A percentile compares a stretch with the other conserved stretches of the same genome.
These are phyloP conservation scores for Carassius auratus DNA, from an alignment of 2,113 vertebrate species.

Conservation along the genomic window DNA sequence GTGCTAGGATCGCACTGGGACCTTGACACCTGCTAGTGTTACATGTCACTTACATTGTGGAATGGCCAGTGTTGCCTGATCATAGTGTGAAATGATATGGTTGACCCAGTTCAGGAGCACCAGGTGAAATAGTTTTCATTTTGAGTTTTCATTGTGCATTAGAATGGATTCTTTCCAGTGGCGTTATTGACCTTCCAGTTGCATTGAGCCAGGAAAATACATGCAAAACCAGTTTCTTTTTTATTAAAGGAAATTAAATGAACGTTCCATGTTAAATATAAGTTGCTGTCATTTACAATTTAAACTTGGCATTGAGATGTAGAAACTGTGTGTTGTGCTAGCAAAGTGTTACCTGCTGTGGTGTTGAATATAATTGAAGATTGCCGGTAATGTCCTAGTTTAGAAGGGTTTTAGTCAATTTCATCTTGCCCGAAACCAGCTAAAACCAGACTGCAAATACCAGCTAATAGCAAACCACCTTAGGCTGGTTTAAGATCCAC, in stretches of 20 bases:
- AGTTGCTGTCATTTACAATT: neutral
- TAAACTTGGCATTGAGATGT: neutral
- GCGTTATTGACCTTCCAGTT: neutral
- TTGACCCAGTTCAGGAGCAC: neutral
- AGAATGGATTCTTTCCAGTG: slow-evolving; percentile 8
- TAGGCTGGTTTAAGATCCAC: neutral
- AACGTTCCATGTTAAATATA: neutral
- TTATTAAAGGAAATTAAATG: neutral
- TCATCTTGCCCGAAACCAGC: neutral
- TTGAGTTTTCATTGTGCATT: neutral
- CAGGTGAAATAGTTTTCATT: slow-evolving; percentile 3
- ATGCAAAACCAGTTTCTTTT: neutral
- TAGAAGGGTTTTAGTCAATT: neutral
- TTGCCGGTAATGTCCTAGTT: neutral
- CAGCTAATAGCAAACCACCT: neutral
- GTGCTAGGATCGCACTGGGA: slow-evolving; percentile 7
- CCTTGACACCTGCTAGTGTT: slow-evolving; percentile 26
- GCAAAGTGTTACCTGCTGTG: neutral
- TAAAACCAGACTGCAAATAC: neutral
- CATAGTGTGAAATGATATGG: slow-evolving; percentile 9
- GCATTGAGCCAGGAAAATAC: neutral
- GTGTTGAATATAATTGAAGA: neutral
- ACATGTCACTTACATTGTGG: neutral
- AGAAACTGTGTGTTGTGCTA: neutral
- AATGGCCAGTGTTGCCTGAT: slow-evolving; percentile 2